These are phyloP conservation scores for Eupelmus urozonus DNA, from an alignment of 2,888 invertebrate species.

Conservation along the genomic window DNA sequence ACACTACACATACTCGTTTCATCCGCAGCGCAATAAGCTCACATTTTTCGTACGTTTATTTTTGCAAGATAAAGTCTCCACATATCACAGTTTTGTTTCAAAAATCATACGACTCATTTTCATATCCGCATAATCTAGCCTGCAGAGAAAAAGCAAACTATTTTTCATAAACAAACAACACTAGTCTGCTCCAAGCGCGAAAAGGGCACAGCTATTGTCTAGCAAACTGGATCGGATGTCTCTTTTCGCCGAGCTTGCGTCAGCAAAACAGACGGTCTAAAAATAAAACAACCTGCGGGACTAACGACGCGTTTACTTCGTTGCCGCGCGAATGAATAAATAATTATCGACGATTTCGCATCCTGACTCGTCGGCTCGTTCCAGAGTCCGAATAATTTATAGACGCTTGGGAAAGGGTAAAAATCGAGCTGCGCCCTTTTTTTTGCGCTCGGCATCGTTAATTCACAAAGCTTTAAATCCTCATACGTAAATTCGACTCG, in stretches of 20 bases:
- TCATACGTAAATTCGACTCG: slow-evolving; percentile 56
- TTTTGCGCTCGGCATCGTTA: slow-evolving; percentile 6
- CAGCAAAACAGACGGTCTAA: no score
- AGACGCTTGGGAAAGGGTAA: not conserved
- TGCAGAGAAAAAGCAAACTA: no score
- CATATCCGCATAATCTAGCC: no score
- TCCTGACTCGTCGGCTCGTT: not conserved
- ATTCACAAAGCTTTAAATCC: slow-evolving; percentile 52
- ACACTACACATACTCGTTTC: not conserved
- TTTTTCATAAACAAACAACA: no score
- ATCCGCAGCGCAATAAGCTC: not conserved
- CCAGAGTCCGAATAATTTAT: slow-evolving; percentile 11
- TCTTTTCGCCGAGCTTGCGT: no score
- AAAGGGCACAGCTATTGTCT: no score
- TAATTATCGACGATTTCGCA: not conserved
- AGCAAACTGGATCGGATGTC: no score
- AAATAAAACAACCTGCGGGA: no score
- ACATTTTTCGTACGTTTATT: not conserved
- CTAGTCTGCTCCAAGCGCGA: no score
- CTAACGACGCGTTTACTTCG: not conserved
- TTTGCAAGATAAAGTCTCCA: not conserved
- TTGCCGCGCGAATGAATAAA: not conserved
- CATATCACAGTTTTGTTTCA: no score
- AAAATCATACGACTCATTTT: not conserved
- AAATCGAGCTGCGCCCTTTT: not conserved